These are phyloP conservation scores for Ochlodes sylvanus DNA, from an alignment of 2,888 invertebrate species.

Conservation along the genomic window DNA sequence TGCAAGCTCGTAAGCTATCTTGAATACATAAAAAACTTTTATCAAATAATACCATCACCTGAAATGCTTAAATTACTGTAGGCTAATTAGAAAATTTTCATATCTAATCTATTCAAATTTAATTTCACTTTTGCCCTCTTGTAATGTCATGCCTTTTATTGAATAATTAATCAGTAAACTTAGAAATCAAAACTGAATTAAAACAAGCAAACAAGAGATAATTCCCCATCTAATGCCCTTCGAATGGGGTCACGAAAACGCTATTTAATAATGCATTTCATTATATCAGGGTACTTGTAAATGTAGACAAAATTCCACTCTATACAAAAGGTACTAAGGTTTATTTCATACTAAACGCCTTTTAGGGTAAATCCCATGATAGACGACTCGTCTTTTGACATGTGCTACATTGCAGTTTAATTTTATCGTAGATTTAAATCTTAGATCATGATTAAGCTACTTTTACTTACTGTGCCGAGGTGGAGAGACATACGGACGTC, in stretches of 20 bases:
- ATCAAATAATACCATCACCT: too few species aligned
- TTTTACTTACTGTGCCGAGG: conserved; percentile 19
- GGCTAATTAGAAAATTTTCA: not conserved
- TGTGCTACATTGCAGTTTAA: conserved; percentile 57
- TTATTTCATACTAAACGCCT: not conserved
- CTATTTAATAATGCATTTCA: conserved; percentile 77
- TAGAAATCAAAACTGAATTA: conserved; percentile 81
- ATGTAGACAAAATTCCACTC: conserved; percentile 42
- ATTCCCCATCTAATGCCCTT: conserved; percentile 72
- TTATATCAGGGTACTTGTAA: conserved; percentile 51
- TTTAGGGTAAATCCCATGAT: conserved; percentile 58
- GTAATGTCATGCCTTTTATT: conserved; percentile 49
- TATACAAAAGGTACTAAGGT: conserved; percentile 30
- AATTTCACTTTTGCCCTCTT: conserved; percentile 3
- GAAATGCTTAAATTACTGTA: too few species aligned
- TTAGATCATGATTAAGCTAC: conserved; percentile 40
- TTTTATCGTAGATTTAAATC: conserved; percentile 65
- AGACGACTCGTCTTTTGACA: conserved; percentile 65
- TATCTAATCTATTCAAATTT: not conserved
- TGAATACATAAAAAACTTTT: too few species aligned
- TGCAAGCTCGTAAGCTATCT: too few species aligned
- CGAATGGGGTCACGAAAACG: conserved; percentile 76
- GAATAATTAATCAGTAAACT: conserved; percentile 77
- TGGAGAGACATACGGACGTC: not conserved
- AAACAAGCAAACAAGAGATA: conserved; percentile 80